A percentile compares a stretch with the other conserved stretches of the same genome.
These are phyloP conservation scores for Pipistrellus pipistrellus DNA, from an alignment of 2,797 vertebrate species.

Conservation along the genomic window DNA sequence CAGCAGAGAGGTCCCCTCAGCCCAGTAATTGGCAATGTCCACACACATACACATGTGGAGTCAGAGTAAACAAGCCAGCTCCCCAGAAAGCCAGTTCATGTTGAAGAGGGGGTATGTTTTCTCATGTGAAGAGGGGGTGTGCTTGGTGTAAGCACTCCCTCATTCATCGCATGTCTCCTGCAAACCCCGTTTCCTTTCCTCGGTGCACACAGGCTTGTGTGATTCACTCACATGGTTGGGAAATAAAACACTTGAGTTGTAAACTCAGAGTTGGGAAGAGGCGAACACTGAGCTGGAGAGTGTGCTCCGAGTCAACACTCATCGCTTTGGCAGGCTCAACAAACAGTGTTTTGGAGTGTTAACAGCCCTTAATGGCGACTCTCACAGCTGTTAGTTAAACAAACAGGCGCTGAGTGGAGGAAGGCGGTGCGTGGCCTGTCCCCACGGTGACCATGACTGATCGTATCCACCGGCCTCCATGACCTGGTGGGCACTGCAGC, in stretches of 20 bases:
- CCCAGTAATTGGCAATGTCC: neutral
- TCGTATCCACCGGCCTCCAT: neutral
- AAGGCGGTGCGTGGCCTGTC: neutral
- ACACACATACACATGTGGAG: neutral
- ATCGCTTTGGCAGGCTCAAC: conserved; percentile 50
- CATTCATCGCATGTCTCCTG: neutral
- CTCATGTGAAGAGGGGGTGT: neutral
- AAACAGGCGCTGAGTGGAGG: conserved; percentile 61
- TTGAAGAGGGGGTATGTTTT: neutral
- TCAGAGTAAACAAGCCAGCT: neutral
- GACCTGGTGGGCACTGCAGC: neutral
- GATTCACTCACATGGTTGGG: neutral
- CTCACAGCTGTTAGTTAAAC: conserved; percentile 75
- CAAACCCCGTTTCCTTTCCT: neutral
- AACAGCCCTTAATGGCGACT: conserved; percentile 72
- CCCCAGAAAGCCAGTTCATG: neutral
- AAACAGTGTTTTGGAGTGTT: conserved; percentile 64
- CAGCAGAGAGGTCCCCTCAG: neutral
- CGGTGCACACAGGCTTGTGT: neutral
- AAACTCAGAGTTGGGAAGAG: neutral
- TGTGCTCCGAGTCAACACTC: conserved; percentile 65
- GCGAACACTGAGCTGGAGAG: neutral
- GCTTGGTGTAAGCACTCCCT: neutral
- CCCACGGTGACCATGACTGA: conserved; percentile 45
- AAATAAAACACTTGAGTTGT: neutral